phyloP scores from a whole-genome alignment of 2,888 invertebrate genomes.

The Onthophagus sagittarius region DNA sequence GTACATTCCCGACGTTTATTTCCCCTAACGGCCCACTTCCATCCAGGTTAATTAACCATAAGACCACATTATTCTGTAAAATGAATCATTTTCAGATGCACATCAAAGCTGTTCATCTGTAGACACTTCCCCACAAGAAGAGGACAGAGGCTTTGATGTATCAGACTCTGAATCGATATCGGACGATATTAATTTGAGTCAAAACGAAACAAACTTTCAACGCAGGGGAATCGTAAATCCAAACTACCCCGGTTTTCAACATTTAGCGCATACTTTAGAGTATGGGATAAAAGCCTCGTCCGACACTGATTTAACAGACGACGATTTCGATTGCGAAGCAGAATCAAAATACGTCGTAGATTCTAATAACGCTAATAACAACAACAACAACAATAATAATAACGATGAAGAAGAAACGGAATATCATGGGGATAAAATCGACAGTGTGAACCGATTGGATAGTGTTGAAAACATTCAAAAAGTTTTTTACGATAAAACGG shows the following conservation, averaged over 20 bases:
- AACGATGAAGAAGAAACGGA: slow-evolving; percentile 35
- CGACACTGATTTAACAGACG: slow-evolving; percentile 49
- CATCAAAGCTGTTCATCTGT: slow-evolving; percentile 48
- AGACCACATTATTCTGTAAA: neutral
- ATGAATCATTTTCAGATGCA: slow-evolving; percentile 36
- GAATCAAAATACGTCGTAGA: slow-evolving; percentile 45
- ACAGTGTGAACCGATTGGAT: slow-evolving; percentile 49
- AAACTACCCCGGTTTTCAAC: slow-evolving; percentile 81
- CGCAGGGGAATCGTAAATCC: slow-evolving; percentile 76
- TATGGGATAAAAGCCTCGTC: slow-evolving; percentile 42
- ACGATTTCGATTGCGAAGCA: slow-evolving; percentile 50
- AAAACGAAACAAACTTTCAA: slow-evolving; percentile 35
- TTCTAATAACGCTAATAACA: slow-evolving; percentile 49
- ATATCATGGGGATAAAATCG: slow-evolving; percentile 42
- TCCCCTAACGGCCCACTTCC: neutral
- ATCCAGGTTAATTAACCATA: neutral
- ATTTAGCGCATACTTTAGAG: slow-evolving; percentile 68
- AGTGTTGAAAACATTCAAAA: slow-evolving; percentile 53
- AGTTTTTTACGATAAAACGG: slow-evolving; percentile 56
- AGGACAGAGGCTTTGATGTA: slow-evolving; percentile 54
- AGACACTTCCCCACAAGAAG: slow-evolving; percentile 52
- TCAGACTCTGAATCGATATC: slow-evolving; percentile 51
- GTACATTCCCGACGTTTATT: neutral
- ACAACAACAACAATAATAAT: slow-evolving; percentile 41
- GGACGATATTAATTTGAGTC: slow-evolving; percentile 44